phyloP scores from a whole-genome alignment of 2,888 invertebrate genomes.

The Agonopterix alstromeriana region DNA sequence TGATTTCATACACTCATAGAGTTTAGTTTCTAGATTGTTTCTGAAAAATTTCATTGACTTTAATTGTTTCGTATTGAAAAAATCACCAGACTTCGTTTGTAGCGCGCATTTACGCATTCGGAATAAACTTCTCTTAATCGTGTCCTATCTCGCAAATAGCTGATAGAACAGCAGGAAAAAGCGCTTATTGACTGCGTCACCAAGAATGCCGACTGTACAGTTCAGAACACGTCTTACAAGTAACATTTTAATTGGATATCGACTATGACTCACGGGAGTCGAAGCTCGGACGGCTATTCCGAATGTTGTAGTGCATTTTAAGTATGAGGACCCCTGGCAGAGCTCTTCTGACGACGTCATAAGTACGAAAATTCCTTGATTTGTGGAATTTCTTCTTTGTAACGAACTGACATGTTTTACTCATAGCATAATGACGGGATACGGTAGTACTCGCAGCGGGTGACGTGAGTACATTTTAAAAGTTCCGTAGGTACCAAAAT shows the following conservation, averaged over 20 bases:
- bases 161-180: background rate
- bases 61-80: too few species aligned
- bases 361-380: too few species aligned
- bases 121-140: too few species aligned
- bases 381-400: too few species aligned
- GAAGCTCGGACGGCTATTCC: conserved; percentile 5
- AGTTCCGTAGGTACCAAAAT: conserved; percentile 19
- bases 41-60: too few species aligned
- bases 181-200: background rate
- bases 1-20: too few species aligned
- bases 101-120: too few species aligned
- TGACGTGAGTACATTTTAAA: conserved; percentile 36
- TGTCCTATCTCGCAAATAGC: background rate
- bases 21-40: too few species aligned
- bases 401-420: background rate
- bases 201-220: background rate
- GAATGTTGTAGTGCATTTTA: conserved; percentile 2
- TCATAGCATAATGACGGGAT: conserved; percentile 21
- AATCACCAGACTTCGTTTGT: too few species aligned
- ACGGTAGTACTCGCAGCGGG: conserved; percentile 25
- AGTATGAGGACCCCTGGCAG: too few species aligned
- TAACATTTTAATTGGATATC: conserved; percentile 39
- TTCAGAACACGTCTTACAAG: conserved; percentile 24
- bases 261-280: conserved; percentile 29
- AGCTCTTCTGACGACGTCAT: too few species aligned